These are phyloP conservation scores for Pangasius mekongensis DNA, from an alignment of 2,797 vertebrate species.

Conservation along the genomic window DNA sequence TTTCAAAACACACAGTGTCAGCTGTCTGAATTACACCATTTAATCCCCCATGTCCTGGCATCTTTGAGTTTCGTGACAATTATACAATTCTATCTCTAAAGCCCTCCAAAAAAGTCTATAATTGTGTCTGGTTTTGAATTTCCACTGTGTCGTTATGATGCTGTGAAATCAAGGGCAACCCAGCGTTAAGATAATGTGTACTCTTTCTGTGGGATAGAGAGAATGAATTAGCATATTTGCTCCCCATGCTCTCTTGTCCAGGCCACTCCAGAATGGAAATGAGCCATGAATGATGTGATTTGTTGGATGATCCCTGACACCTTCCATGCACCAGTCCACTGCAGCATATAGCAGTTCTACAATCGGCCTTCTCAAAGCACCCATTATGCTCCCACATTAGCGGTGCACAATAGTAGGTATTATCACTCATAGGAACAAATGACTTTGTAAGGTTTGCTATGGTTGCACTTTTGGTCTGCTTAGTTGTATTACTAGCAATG, in stretches of 20 bases:
- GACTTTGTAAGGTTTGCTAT: conserved; percentile 43
- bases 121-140: conserved; percentile 51
- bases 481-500: conserved; percentile 20
- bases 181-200: conserved; percentile 60
- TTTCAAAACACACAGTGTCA: conserved; percentile 45
- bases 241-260: conserved; percentile 60
- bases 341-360: conserved; percentile 44
- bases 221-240: conserved; percentile 63
- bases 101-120: conserved; percentile 64
- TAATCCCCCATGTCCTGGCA: conserved; percentile 45
- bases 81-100: conserved; percentile 49
- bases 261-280: conserved; percentile 67
- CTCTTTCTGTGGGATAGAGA: conserved; percentile 57
- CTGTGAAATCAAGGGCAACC: conserved; percentile 58
- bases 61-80: conserved; percentile 54
- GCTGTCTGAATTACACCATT: conserved; percentile 42
- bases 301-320: conserved; percentile 62
- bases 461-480: conserved; percentile 37
- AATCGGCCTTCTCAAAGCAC: conserved; percentile 59
- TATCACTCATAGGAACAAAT: conserved; percentile 50
- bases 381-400: conserved; percentile 54
- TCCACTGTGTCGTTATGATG: conserved; percentile 45
- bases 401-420: conserved; percentile 52
- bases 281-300: conserved; percentile 72
- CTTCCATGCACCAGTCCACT: conserved; percentile 56